Evolutionary conservation across 2,888 invertebrate genomes (phyloP).

Genomic region (Litoditis marina): DNA sequence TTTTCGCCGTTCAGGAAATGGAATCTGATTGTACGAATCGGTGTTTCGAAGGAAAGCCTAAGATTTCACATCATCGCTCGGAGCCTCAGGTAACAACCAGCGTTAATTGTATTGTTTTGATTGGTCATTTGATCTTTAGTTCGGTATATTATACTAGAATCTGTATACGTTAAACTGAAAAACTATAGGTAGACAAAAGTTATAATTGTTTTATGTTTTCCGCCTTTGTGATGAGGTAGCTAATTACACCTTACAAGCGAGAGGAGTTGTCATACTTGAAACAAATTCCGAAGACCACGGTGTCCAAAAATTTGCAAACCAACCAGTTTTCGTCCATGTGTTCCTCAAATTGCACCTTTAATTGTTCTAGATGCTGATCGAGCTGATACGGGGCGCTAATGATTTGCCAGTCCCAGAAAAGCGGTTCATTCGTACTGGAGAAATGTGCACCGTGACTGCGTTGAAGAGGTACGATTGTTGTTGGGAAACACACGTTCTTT

Average conservation of each 20-base stretch:
- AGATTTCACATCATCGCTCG: constrained; percentile 33
- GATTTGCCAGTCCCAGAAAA: constrained; percentile 26
- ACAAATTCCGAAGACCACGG: neutral
- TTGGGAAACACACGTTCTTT: too few relatives aligned
- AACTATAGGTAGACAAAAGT: too few relatives aligned
- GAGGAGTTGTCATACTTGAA: neutral
- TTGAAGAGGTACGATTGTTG: constrained; percentile 31
- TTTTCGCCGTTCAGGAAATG: neutral
- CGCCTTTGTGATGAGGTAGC: too few relatives aligned
- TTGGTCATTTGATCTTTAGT: too few relatives aligned
- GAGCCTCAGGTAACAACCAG: constrained; percentile 23
- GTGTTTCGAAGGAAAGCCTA: constrained; percentile 27
- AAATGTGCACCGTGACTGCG: constrained; percentile 46
- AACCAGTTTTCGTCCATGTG: neutral
- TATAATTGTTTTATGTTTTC: too few relatives aligned
- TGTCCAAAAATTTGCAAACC: too few relatives aligned
- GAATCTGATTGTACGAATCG: constrained; percentile 23
- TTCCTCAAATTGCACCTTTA: neutral
- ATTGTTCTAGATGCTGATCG: constrained; percentile 29
- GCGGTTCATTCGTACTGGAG: constrained; percentile 38
- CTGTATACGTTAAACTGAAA: too few relatives aligned
- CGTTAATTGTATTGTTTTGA: too few relatives aligned
- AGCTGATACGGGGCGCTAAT: constrained; percentile 33
- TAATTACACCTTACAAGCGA: too few relatives aligned
- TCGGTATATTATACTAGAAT: too few relatives aligned